Conservation (phyloP, 1,140 invertebrate genomes). For the Hormaphis cornu region DNA sequence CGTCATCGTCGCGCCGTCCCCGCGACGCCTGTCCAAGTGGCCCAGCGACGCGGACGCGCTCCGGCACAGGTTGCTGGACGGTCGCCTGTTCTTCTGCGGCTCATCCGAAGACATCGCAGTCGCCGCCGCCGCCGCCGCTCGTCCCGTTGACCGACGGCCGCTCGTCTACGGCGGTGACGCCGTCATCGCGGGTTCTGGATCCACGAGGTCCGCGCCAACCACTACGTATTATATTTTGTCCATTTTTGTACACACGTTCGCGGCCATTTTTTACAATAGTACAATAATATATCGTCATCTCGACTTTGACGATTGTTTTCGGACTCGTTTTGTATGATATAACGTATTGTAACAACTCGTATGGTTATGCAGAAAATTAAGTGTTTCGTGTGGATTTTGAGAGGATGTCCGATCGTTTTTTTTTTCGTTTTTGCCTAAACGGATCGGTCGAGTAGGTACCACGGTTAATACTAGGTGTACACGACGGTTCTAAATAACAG, state of each 20-base stretch:
- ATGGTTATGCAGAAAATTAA: no score
- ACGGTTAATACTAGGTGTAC: no score
- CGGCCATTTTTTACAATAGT: no score
- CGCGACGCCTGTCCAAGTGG: slow-evolving; percentile 16
- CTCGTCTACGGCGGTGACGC: not conserved
- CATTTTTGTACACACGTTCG: not conserved
- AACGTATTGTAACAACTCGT: no score
- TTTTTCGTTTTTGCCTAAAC: no score
- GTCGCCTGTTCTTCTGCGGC: not conserved
- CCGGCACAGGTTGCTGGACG: slow-evolving; percentile 22
- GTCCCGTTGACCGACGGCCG: not conserved
- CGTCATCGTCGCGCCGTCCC: slow-evolving; percentile 34
- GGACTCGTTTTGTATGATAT: no score
- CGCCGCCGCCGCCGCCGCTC: not conserved
- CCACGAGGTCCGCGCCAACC: not conserved
- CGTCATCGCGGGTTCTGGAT: not conserved
- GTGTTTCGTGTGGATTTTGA: no score
- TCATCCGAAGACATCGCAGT: not conserved
- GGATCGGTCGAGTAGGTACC: no score
- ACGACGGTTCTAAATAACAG: no score
- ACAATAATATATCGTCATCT: no score
- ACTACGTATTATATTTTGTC: not conserved
- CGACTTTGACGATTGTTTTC: no score
- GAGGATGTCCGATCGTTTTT: no score
- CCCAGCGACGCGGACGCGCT: slow-evolving; percentile 16